These are phyloP conservation scores for Gryllus longicercus DNA, from an alignment of 2,888 invertebrate genomes.

Conservation along the genomic window DNA sequence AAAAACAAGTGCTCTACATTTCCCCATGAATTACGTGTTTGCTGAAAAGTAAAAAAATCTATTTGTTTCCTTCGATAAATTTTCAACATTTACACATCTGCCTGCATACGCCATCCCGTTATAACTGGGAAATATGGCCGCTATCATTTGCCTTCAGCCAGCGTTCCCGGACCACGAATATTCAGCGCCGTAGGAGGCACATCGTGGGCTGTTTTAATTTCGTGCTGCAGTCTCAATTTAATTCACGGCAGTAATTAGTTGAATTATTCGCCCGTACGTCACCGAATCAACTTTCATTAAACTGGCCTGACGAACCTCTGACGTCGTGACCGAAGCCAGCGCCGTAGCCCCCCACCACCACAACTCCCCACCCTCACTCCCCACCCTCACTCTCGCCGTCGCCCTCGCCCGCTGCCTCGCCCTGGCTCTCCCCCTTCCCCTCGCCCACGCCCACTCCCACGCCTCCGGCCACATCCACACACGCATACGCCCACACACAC, in stretches of 20 bases:
- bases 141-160: too few relatives aligned
- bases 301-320: background rate
- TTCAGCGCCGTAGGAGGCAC: background rate
- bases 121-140: too few relatives aligned
- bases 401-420: background rate
- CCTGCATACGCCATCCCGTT: too few relatives aligned
- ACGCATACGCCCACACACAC: too few relatives aligned
- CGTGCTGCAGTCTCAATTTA: background rate
- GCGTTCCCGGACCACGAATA: background rate
- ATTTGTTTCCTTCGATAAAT: too few relatives aligned
- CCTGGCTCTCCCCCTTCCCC: too few relatives aligned
- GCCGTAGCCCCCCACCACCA: background rate
- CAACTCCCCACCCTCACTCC: background rate
- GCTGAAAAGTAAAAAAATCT: too few relatives aligned
- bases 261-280: background rate
- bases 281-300: conserved; percentile 17
- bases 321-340: background rate
- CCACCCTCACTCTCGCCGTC: background rate
- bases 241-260: conserved; percentile 17
- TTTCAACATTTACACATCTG: too few relatives aligned
- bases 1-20: too few relatives aligned
- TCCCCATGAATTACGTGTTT: too few relatives aligned
- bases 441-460: too few relatives aligned
- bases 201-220: background rate
- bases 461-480: too few relatives aligned